Percentiles rank a stretch among this genome's conserved stretches.
Evolutionary conservation across 2,113 vertebrate species (phyloP).

Genomic region (Cyanoramphus novaezelandiae): DNA sequence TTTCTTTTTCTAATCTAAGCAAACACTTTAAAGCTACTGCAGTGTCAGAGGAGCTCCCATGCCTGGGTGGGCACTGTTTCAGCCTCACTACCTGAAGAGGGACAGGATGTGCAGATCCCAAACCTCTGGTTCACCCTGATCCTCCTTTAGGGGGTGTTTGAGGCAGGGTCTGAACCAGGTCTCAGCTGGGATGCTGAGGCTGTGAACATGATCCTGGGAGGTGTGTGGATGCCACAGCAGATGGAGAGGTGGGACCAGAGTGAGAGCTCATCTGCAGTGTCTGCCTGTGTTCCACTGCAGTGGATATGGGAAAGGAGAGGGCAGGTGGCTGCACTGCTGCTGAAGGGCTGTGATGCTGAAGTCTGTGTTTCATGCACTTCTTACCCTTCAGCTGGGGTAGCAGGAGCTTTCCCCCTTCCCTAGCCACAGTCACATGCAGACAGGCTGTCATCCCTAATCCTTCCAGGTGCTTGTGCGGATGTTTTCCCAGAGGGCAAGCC

Average conservation of each 20-base stretch:
- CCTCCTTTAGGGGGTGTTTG: neutral
- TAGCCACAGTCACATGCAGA: neutral
- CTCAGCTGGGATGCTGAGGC: neutral
- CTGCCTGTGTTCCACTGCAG: neutral
- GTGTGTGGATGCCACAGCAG: neutral
- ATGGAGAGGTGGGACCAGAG: neutral
- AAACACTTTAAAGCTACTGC: neutral
- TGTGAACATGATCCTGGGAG: neutral
- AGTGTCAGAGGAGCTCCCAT: rapidly evolving
- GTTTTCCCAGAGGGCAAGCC: neutral
- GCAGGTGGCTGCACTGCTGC: neutral
- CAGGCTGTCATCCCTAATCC: neutral
- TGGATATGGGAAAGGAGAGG: neutral
- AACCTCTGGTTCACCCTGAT: neutral
- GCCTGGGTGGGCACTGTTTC: neutral
- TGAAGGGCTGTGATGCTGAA: neutral
- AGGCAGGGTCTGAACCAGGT: neutral
- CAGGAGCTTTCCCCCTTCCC: neutral
- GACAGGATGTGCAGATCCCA: neutral
- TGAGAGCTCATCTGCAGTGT: rapidly evolving
- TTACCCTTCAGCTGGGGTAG: neutral
- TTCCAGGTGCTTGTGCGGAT: neutral
- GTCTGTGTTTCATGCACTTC: neutral
- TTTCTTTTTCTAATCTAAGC: slow-evolving; percentile 15
- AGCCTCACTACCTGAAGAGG: neutral